These are phyloP conservation scores for Lordiphosa mommai DNA, from an alignment of 1,140 invertebrate genomes.

Conservation along the genomic window DNA sequence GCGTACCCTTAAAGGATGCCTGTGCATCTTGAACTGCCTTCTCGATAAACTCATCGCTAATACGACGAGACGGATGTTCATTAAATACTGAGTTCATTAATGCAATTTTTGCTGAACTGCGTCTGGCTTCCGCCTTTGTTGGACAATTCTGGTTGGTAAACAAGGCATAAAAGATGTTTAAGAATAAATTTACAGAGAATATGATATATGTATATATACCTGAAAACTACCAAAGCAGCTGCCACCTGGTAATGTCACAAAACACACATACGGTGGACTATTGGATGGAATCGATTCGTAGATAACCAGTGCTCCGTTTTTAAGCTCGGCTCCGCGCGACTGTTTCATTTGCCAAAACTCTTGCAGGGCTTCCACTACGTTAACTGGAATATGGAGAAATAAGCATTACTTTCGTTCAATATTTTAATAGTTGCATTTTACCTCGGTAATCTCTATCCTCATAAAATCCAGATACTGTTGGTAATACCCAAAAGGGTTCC, in stretches of 20 bases:
- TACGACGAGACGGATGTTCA: conserved; percentile 95
- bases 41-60: conserved; percentile 96
- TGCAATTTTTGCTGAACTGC: conserved; percentile 96
- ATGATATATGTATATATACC: conserved; percentile 80
- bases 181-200: not conserved
- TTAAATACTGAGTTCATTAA: conserved; percentile 98
- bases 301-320: conserved; percentile 94
- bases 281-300: conserved; percentile 96
- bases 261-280: conserved; percentile 95
- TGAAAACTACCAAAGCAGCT: conserved; percentile 97
- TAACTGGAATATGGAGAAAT: conserved; percentile 83
- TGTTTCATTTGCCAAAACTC: conserved; percentile 99
- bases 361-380: conserved; percentile 96
- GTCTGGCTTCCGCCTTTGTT: conserved; percentile 95
- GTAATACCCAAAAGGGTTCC: conserved; percentile 77
- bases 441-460: conserved; percentile 73
- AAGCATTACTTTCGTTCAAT: not conserved
- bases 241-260: conserved; percentile 95
- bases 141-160: conserved; percentile 87
- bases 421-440: conserved; percentile 16
- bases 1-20: conserved; percentile 83
- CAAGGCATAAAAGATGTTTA: not conserved
- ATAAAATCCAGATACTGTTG: conserved; percentile 70
- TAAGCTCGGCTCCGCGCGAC: conserved; percentile 90
- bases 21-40: conserved; percentile 94